Conservation (phyloP, 2,888 invertebrate genomes). For the Spisula solida region DNA sequence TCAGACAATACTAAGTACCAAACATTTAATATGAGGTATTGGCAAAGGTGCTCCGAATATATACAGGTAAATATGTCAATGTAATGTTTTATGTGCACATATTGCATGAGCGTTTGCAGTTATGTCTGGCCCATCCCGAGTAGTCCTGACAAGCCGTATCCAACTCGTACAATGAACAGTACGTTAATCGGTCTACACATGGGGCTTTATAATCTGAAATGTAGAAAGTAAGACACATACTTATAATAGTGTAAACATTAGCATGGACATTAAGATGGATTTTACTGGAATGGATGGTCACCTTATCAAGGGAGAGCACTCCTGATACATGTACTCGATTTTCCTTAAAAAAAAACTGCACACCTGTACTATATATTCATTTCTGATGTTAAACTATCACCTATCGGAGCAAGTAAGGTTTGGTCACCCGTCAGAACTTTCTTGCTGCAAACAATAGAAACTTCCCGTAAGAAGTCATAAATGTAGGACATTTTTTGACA, state of each 20-base stretch:
- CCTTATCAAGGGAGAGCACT: too few relatives aligned
- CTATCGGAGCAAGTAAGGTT: too few relatives aligned
- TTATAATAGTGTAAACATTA: not conserved
- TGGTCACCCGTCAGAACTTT: too few relatives aligned
- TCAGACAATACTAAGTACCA: not conserved
- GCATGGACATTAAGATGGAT: too few relatives aligned
- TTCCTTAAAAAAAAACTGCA: too few relatives aligned
- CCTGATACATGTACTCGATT: too few relatives aligned
- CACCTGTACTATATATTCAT: too few relatives aligned
- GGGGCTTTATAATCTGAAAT: slow-evolving; percentile 52
- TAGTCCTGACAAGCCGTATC: slow-evolving; percentile 51
- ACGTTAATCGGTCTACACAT: slow-evolving; percentile 59
- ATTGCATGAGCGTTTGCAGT: slow-evolving; percentile 63
- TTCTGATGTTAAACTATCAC: too few relatives aligned
- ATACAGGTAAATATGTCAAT: not conserved
- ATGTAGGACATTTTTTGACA: too few relatives aligned
- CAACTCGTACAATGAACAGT: slow-evolving; percentile 62
- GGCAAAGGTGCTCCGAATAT: not conserved
- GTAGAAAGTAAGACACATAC: not conserved
- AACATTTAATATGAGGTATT: not conserved
- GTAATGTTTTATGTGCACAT: slow-evolving; percentile 42
- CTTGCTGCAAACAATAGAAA: too few relatives aligned
- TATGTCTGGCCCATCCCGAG: slow-evolving; percentile 61
- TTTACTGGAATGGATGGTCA: too few relatives aligned
- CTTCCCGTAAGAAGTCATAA: too few relatives aligned